Percentiles rank a stretch among this genome's conserved stretches.
phyloP scores from a whole-genome alignment of 2,797 vertebrate genomes.

The Carduelis carduelis region DNA sequence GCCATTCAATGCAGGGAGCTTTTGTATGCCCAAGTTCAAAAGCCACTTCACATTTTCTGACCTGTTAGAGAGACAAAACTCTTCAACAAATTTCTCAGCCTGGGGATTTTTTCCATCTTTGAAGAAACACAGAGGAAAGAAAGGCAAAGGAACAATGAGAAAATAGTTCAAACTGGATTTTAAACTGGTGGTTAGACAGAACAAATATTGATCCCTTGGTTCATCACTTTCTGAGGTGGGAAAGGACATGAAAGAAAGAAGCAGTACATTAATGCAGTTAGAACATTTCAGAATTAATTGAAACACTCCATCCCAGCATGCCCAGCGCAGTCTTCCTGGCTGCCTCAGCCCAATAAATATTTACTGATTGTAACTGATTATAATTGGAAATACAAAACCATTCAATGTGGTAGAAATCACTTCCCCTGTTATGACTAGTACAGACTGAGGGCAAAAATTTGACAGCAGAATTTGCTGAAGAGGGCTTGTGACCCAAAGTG shows the following conservation, averaged over 20 bases:
- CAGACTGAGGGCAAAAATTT: background rate
- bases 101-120: background rate
- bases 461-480: background rate
- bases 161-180: background rate
- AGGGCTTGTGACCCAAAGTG: background rate
- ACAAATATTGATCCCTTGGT: background rate
- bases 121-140: background rate
- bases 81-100: background rate
- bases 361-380: background rate
- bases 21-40: background rate
- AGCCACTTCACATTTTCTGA: background rate
- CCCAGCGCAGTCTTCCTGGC: background rate
- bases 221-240: background rate
- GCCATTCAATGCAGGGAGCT: rapidly evolving
- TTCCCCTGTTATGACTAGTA: background rate
- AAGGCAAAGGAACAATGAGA: background rate
- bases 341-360: background rate
- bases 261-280: background rate
- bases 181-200: background rate
- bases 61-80: background rate
- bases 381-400: background rate
- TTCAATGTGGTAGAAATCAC: background rate
- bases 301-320: background rate
- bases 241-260: background rate
- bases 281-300: background rate